phyloP scores from a whole-genome alignment of 2,113 vertebrate species.

The Greenwoodochromis staneri region DNA sequence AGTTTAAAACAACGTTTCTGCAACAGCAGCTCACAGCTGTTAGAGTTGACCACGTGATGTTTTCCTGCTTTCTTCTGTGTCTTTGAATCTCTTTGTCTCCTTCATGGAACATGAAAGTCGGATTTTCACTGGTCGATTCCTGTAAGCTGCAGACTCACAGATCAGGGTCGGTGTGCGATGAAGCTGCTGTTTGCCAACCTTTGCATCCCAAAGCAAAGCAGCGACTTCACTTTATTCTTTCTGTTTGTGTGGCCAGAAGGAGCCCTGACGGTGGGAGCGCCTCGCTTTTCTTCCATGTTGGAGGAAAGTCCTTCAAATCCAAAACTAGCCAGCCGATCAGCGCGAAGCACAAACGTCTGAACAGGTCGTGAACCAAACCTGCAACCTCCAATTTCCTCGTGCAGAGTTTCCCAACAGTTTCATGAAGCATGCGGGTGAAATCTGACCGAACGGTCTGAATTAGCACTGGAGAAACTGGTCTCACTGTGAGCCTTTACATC shows the following conservation, averaged over 20 bases:
- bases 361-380: not conserved
- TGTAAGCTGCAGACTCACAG: not conserved
- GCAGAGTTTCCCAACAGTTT: not conserved
- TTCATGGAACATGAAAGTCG: not conserved
- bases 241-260: not conserved
- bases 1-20: not conserved
- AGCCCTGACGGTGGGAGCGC: accelerated
- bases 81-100: not conserved
- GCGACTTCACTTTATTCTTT: not conserved
- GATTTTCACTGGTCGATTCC: not conserved
- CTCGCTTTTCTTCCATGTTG: not conserved
- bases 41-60: not conserved
- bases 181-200: not conserved
- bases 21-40: not conserved
- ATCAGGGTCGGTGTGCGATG: not conserved
- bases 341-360: not conserved
- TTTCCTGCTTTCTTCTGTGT: not conserved
- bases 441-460: not conserved
- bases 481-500: not conserved
- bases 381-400: not conserved
- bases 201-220: not conserved
- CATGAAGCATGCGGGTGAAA: not conserved
- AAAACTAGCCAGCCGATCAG: not conserved
- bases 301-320: not conserved
- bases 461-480: not conserved